These are phyloP conservation scores for Cyanoramphus novaezelandiae DNA, from an alignment of 2,113 vertebrate genomes.

Conservation along the genomic window DNA sequence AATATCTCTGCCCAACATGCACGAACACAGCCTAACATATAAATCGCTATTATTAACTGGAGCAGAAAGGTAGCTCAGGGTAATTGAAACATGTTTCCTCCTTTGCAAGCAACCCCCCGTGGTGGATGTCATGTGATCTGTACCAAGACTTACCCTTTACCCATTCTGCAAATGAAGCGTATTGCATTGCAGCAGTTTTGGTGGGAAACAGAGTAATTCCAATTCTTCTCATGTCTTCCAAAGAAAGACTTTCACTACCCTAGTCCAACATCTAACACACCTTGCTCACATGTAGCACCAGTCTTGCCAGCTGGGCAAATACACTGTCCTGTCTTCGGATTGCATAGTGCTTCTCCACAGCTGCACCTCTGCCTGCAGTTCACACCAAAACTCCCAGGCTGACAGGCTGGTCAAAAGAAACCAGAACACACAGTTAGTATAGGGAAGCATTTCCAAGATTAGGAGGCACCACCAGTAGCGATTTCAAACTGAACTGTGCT, in stretches of 20 bases:
- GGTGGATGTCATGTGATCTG: neutral
- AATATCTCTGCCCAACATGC: neutral
- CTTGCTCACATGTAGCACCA: conserved; percentile 62
- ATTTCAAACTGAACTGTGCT: neutral
- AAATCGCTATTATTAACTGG: neutral
- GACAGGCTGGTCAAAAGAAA: conserved; percentile 63
- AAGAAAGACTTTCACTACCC: neutral
- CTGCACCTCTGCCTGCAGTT: conserved; percentile 66
- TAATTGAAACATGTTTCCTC: neutral
- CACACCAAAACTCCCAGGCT: conserved; percentile 54
- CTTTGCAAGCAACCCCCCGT: accelerated
- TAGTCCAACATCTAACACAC: neutral
- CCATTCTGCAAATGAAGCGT: neutral
- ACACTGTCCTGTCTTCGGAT: conserved; percentile 66
- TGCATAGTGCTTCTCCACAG: conserved; percentile 59
- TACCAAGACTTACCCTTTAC: neutral
- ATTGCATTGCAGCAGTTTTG: neutral
- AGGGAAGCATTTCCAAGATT: neutral
- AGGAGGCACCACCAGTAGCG: neutral
- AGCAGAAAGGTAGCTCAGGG: neutral
- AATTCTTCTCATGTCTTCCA: accelerated
- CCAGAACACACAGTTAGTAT: neutral
- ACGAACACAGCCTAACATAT: neutral
- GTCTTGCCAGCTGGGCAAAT: conserved; percentile 75
- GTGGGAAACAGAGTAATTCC: neutral